phyloP scores from a whole-genome alignment of 2,113 vertebrate genomes.

The Parotia lawesii region DNA sequence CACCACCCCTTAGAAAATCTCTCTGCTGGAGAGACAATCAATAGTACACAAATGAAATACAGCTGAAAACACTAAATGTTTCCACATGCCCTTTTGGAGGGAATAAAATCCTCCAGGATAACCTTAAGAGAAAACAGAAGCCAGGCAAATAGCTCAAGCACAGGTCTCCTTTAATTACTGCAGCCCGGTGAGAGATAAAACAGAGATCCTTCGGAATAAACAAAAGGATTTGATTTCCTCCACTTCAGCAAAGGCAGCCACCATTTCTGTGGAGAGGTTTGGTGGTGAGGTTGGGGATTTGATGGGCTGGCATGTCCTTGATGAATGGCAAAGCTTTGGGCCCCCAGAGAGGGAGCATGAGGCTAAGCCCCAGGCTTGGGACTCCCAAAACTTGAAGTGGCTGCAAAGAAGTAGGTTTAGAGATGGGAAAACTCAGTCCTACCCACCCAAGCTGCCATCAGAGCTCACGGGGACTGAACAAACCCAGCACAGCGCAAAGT shows the following conservation, averaged over 20 bases:
- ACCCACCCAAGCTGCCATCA: background rate
- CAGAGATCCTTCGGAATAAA: slow-evolving; percentile 32
- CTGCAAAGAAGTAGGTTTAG: background rate
- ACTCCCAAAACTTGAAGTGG: background rate
- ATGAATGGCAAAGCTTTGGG: background rate
- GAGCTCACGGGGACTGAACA: background rate
- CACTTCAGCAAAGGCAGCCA: background rate
- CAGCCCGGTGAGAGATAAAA: slow-evolving; percentile 42
- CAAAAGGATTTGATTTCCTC: slow-evolving; percentile 37
- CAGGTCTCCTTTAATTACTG: slow-evolving; percentile 61
- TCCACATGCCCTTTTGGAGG: slow-evolving; percentile 15
- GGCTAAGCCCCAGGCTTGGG: background rate
- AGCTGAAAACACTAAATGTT: slow-evolving; percentile 18
- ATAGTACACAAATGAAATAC: slow-evolving; percentile 9
- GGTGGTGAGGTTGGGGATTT: background rate
- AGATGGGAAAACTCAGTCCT: background rate
- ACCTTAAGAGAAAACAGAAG: slow-evolving; percentile 27
- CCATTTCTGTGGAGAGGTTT: background rate
- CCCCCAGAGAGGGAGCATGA: background rate
- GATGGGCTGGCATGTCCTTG: background rate
- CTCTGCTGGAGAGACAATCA: background rate
- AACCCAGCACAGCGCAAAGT: rapidly evolving
- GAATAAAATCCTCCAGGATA: slow-evolving; percentile 12
- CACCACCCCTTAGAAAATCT: background rate
- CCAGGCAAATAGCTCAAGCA: background rate